Evolutionary conservation across 1,140 invertebrate genomes (phyloP).

Genomic region (Drosophila ananassae): DNA sequence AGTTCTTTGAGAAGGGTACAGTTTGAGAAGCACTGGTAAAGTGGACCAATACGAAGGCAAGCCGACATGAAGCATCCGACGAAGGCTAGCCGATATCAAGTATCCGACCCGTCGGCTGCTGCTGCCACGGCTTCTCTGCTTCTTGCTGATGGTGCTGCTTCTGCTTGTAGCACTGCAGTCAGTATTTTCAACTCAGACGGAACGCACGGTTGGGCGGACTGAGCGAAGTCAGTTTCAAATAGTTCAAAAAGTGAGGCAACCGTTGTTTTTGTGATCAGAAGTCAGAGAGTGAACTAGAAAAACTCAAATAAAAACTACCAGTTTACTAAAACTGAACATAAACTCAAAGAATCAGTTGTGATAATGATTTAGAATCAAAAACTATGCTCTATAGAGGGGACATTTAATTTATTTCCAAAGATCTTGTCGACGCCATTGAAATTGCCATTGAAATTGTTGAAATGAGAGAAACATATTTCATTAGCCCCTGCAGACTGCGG

Average conservation of each 20-base stretch:
- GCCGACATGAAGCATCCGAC: slow-evolving; percentile 23
- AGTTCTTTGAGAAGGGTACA: slow-evolving; percentile 22
- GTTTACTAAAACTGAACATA: neutral
- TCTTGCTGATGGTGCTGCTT: slow-evolving; percentile 21
- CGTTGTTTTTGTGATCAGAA: slow-evolving; percentile 14
- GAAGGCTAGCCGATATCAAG: neutral
- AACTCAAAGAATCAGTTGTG: neutral
- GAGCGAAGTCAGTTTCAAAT: slow-evolving; percentile 12
- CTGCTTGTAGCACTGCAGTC: slow-evolving; percentile 57
- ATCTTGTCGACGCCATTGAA: slow-evolving; percentile 39
- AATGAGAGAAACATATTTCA: slow-evolving; percentile 30
- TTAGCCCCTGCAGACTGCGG: slow-evolving; percentile 19
- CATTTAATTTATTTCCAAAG: slow-evolving; percentile 2
- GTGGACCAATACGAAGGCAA: slow-evolving; percentile 52
- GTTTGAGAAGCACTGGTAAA: slow-evolving; percentile 20
- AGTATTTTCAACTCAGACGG: slow-evolving; percentile 62
- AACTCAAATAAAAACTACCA: neutral
- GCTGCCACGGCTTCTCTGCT: slow-evolving; percentile 17
- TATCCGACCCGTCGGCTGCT: slow-evolving; percentile 28
- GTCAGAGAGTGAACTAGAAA: neutral
- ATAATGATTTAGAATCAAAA: neutral
- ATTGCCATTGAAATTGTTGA: slow-evolving; percentile 23
- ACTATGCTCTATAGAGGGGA: neutral
- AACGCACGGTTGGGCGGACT: slow-evolving; percentile 63
- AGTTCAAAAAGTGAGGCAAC: slow-evolving; percentile 32